Base-by-base conservation (phyloP, 2,888 invertebrate genomes). In the Myathropa florea region DNA sequence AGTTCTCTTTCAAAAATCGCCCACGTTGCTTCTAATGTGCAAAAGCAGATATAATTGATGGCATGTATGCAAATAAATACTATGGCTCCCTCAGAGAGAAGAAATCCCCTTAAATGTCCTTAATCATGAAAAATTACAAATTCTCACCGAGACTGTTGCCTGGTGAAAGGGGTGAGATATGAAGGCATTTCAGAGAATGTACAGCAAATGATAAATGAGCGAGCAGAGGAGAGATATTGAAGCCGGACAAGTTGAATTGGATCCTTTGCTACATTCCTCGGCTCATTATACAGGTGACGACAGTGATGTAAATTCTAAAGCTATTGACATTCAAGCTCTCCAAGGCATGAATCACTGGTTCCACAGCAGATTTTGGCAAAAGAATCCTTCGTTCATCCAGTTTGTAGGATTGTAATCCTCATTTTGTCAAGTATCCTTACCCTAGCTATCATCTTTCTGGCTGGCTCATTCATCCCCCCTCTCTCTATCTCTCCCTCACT, bases 1-100 rank as follows among this genome's bases (percentile, higher is more conserved):
- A 28, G 55, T 68, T 12, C 61, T 68, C 30, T 24, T 12, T 2
- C 12, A 6, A 46, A 30, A 33, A 33, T 33, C 23, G n/a, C 53
- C 55, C 36, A 78, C 36, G 64, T 33, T n/a, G n/a, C n/a, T n/a
- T n/a, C n/a, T n/a, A n/a, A n/a, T n/a, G n/a, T n/a, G n/a, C n/a
- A n/a, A n/a, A n/a, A n/a, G 78, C 63, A 63, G 68, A 75, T 33
- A 28, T 77, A 78, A 78, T 78, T 78, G 70, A 78, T 78, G 63
- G 36, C 55, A 30, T 57, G 63, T 46, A 72, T 72, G 71, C 64
- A 64, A 72, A 79, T 72, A 71, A 79, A 79, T 59, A 78, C 55
- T 24, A 55, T 57, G 36, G 21, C 68, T 18, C 18, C 61, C 7
- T n/a, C n/a, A 59, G 64, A 64, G 64, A 71, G 21, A 55, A 67